Evolutionary conservation across 2,797 vertebrate species (phyloP), one percentile per base, ranked within the genome.

Genomic region (Varecia variegata): DNA sequence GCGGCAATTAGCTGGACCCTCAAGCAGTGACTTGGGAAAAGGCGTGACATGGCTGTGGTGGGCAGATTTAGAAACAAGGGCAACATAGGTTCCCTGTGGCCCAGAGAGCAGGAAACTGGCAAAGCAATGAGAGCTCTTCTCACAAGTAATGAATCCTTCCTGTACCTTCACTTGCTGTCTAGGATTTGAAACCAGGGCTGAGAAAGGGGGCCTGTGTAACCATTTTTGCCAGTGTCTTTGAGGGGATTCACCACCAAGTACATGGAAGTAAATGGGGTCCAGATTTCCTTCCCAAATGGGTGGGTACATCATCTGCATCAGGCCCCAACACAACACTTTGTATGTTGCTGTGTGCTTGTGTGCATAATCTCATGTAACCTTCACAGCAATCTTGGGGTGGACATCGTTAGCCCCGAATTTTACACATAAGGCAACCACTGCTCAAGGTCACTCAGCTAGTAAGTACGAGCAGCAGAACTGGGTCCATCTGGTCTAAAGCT

Each of bases 241-340:
- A 89, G 58, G 95, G 93, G 82, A 95, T 80, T 97, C 86, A 96
- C 81, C 27, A 88, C 21, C 52, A 77, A 89, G 70, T 30, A 82
- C 40, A 20, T 52, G 43, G 93, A 90, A 83, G 45, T 43, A 88
- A 58, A 74, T 27, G 7, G 38, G 38, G 62, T 90, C 43, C 0
- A 0, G 35, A 90, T 86, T 96, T 95, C 92, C 96, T 94, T 95
- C 87, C 60, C 58, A 68, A 92, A 86, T 68, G 45, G 45, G 45
- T 35, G 32, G 43, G 52, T 27, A 32, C 45, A 17, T 60, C 60
- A 54, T 27, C 85, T 60, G 40, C 52, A 93, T 21, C 12, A 27
- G 67, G 40, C 52, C 56, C 67, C 85, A 32, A 87, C 3, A 70
- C 12, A 71, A 86, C 45, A 25, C 38, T 73, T 14, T 21, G 35